phyloP scores from a whole-genome alignment of 2,888 invertebrate species.

The Tridacna crocea region DNA sequence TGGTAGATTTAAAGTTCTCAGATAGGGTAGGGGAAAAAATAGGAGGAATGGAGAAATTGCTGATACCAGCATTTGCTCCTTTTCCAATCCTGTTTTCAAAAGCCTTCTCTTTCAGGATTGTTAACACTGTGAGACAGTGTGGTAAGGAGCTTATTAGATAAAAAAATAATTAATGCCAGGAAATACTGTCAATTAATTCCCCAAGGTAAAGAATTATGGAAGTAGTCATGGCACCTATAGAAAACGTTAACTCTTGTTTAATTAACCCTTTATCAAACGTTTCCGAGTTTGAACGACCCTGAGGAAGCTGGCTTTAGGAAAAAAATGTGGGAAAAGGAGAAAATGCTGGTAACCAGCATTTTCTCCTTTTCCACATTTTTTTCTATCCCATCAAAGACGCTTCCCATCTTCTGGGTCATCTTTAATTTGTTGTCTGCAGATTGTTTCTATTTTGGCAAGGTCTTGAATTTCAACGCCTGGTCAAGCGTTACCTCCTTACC shows the following conservation, averaged over 20 bases:
- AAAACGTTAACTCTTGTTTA: too few species aligned
- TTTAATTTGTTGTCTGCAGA: not conserved
- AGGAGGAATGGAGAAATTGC: too few species aligned
- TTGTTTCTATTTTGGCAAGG: not conserved
- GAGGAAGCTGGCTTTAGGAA: not conserved
- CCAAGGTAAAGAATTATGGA: not conserved
- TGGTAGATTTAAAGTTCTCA: too few species aligned
- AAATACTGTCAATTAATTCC: not conserved
- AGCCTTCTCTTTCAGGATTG: too few species aligned
- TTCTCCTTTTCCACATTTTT: not conserved
- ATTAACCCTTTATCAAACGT: not conserved
- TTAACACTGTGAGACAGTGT: too few species aligned
- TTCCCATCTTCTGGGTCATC: not conserved
- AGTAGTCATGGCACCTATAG: too few species aligned
- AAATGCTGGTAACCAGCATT: not conserved
- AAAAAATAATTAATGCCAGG: not conserved
- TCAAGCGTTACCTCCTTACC: not conserved
- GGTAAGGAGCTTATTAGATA: too few species aligned
- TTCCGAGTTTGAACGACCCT: not conserved
- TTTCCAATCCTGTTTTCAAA: not conserved
- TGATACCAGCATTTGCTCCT: not conserved
- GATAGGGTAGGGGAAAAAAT: too few species aligned
- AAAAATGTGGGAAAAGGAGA: not conserved
- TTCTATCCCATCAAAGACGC: too few species aligned
- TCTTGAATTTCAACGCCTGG: not conserved